Evolutionary conservation across 2,888 invertebrate genomes (phyloP), one percentile per base, ranked within the genome.

Genomic region (Drosophila prostipennis): DNA sequence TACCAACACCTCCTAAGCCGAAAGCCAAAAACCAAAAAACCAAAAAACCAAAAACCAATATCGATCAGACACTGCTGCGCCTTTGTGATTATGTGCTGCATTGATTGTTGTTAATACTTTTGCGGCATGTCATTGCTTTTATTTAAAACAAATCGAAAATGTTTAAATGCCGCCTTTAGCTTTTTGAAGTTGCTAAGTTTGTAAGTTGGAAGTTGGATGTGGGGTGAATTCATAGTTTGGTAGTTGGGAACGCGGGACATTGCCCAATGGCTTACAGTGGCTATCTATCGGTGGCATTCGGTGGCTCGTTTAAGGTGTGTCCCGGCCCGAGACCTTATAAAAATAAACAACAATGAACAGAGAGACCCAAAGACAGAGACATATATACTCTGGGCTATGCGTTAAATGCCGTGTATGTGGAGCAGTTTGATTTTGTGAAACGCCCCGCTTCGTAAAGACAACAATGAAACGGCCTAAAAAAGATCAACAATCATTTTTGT

Each of bases 361-460:
- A 37, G 45, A 43, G 55, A 46, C 72, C 43, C 72, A 49, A 53
- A 26, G 57, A 19, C 39, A 37, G 57, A 54, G 39, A 55, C 55
- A n/a, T 39, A 54, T 34, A 34, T 23, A 55, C 55, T 26, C 14
- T 79, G 79, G 79, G 82, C 32, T 48, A 48, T 87, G 82, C 80
- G 76, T 77, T 76, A 77, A 80, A 85, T 87, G 85, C 82, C 48
- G 65, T 82, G 83, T 80, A 81, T 81, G 84, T 85, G 74, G 88
- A 85, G 84, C 84, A 85, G 78, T 84, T 84, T 75, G 82, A 84
- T 81, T 74, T 82, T 76, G 78, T 83, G 83, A 80, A 71, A 70
- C 46, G 61, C 71, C 65, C 76, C 78, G 67, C 72, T 69, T 39
- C 63, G 83, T 71, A 79, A 84, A 83, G 87, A 87, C 77, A 87